Evolutionary conservation across 2,797 vertebrate genomes (phyloP), one percentile per base, ranked within the genome.

Genomic region (Columba guinea): DNA sequence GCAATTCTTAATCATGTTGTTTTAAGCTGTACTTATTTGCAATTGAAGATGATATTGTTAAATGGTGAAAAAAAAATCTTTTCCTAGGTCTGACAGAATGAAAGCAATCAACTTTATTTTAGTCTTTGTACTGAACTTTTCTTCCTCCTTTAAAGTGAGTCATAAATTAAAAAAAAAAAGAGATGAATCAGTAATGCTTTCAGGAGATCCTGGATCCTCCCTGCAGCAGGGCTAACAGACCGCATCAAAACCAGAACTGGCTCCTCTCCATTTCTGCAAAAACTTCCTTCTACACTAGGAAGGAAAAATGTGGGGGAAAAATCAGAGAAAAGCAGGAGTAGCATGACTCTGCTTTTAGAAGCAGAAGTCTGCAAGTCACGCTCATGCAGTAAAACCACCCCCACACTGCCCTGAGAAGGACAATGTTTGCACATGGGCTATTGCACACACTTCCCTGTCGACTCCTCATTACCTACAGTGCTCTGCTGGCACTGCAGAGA

Each of bases 291-390:
- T 77, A 4, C 65, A 7, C 32, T 9, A 27, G 56, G 55, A n/a
- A 85, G 55, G 10, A 59, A 32, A 17, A 26, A 48, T 0, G 3
- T 2, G 5, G 11, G 56, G 59, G 51, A 18, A 4, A 5, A 41
- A 71, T 0, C 37, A 55, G 65, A 83, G 62, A 93, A 81, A 73
- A 59, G 46, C 51, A 78, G 85, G 70, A 89, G 48, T 7, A 79
- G 24, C 9, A 58, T 90, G 96, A 96, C 91, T 94, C 49, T 32
- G 94, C 90, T 67, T 27, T 88, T 71, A 59, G 46, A 60, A 74
- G 60, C 70, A 76, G 62, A 83, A 95, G 69, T 28, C 24, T 71
- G 93, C 69, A 90, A 95, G 94, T 94, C 92, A 95, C 4, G 68
- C 71, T 94, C 60, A 78, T 6, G 83, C 87, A 87, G 62, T 58